Base-by-base conservation (phyloP, 2,888 invertebrate species). In the Plagodis dolabraria region DNA sequence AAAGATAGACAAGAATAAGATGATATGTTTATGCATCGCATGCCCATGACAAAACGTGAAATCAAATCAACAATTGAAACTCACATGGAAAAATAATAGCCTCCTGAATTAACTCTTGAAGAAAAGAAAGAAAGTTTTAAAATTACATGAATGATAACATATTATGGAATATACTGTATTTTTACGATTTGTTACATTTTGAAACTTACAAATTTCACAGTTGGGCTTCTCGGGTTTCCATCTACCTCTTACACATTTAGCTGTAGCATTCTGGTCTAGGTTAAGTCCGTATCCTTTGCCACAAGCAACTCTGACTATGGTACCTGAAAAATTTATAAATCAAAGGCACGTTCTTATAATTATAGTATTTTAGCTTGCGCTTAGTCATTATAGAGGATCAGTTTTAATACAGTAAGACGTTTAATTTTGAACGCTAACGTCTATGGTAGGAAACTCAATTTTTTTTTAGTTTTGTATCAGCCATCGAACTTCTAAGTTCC, bases 151-250 rank as follows among this genome's bases (percentile, higher is more conserved):
- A 22, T 22, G 22, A 22, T 4, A 22, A 22, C 22, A 22, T 2
- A 22, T 22, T 22, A 22, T 22, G 22, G 22, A 22, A 22, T 22
- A 22, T 22, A 22, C 4, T 2, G 22, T 8, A 38, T 2, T 7
- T 8, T 38, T 38, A 8, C 9, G 38, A 38, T 2, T 9, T 38
- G 38, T 38, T 38, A 4, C 4, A 45, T 33, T 34, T 7, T 47
- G 10, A 8, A 46, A 93, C 94, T 94, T 92, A 97, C 97, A 92
- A 76, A 97, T 96, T 76, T 95, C 93, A 82, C 98, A 98, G 71
- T 94, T 94, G 0, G 98, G 98, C 70, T 95, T 95, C 63, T 94
- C 94, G 0, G 97, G 97, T 73, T 95, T 96, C 98, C 98, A 98
- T 67, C 96, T 94, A 0, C 98, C 98, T 64, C 96, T 93, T 5